Conservation (phyloP, 2,888 invertebrate species). For the Dicycla oo region DNA sequence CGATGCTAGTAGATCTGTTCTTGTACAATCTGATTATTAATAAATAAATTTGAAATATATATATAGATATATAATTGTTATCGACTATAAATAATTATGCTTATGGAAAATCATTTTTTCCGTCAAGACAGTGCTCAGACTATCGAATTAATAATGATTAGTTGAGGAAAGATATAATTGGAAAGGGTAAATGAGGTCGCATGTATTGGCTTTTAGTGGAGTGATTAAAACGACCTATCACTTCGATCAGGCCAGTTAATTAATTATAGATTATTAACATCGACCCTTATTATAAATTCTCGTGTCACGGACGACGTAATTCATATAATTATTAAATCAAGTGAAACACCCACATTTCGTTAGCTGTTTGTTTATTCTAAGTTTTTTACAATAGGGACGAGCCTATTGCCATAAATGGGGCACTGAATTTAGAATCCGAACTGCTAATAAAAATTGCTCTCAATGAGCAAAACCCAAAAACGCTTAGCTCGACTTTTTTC, state of each 20-base stretch:
- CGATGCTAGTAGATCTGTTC: too few species aligned
- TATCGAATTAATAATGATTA: background rate
- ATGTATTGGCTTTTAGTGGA: background rate
- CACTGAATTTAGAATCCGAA: background rate
- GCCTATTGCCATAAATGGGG: background rate
- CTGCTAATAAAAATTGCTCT: background rate
- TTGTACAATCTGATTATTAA: too few species aligned
- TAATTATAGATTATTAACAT: conserved; percentile 15
- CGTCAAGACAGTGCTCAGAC: background rate
- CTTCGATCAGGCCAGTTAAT: conserved; percentile 1
- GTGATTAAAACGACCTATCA: conserved; percentile 2
- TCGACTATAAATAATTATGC: background rate
- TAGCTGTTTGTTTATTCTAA: background rate
- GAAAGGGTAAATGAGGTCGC: background rate
- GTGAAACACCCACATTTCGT: background rate
- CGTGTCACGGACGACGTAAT: background rate
- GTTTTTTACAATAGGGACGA: background rate
- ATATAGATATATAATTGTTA: too few species aligned
- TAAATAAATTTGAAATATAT: too few species aligned
- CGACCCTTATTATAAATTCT: conserved; percentile 4
- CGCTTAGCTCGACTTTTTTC: background rate
- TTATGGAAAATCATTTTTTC: background rate
- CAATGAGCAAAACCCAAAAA: background rate
- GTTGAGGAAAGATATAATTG: conserved; percentile 1
- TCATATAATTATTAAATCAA: too few species aligned